Conservation (phyloP, 2,888 invertebrate species). For the Drosophila subsilvestris region DNA sequence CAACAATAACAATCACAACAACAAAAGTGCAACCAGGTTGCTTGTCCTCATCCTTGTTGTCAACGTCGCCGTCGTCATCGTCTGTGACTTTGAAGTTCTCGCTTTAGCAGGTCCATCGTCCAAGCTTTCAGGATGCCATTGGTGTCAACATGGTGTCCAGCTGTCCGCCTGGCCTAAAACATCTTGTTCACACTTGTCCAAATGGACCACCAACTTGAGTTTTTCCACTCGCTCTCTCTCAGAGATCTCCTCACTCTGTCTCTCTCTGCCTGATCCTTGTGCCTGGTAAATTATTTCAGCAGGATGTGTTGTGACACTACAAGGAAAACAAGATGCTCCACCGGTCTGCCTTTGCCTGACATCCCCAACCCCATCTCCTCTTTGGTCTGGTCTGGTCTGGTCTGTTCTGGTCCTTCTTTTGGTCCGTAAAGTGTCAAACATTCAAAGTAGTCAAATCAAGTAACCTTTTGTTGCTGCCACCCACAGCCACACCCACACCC, state of each 20-base stretch:
- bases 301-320: slow-evolving; percentile 79
- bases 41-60: neutral
- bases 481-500: too few species aligned
- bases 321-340: slow-evolving; percentile 75
- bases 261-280: slow-evolving; percentile 3
- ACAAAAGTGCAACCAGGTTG: slow-evolving; percentile 56
- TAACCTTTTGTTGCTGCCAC: slow-evolving; percentile 80
- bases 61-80: slow-evolving; percentile 21
- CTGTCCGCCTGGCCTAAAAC: slow-evolving; percentile 79
- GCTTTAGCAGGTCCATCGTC: slow-evolving; percentile 26
- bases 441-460: slow-evolving; percentile 84
- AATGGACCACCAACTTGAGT: slow-evolving; percentile 46
- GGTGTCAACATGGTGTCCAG: slow-evolving; percentile 73
- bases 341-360: too few species aligned
- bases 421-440: slow-evolving; percentile 83
- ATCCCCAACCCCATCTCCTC: too few species aligned
- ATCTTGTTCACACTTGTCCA: slow-evolving; percentile 83
- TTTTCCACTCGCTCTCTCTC: slow-evolving; percentile 28
- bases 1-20: slow-evolving; percentile 47
- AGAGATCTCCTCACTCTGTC: neutral
- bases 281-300: slow-evolving; percentile 73
- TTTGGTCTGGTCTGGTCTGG: too few species aligned
- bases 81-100: slow-evolving; percentile 70
- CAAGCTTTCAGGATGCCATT: slow-evolving; percentile 63
- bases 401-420: neutral